Conservation (phyloP, 2,113 vertebrate species). For the Prolemur simus region DNA sequence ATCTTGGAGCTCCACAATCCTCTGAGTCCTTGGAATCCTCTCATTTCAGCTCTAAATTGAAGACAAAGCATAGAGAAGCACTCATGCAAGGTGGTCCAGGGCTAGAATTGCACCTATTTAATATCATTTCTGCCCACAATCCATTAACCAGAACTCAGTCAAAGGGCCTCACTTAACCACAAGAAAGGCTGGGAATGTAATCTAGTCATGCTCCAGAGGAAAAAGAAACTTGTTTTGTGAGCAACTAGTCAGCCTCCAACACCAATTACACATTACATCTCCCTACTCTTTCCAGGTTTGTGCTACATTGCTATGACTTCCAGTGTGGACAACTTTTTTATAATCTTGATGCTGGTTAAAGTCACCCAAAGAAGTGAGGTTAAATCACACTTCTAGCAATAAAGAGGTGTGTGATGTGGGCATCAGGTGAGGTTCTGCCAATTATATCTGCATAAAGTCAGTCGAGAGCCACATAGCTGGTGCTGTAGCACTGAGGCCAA, state of each 20-base stretch:
- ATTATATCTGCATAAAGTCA: neutral
- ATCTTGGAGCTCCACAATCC: neutral
- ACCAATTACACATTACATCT: neutral
- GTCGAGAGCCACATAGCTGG: no score
- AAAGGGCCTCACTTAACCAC: fast-evolving
- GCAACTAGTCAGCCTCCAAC: neutral
- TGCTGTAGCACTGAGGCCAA: neutral
- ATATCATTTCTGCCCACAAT: neutral
- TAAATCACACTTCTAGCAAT: neutral
- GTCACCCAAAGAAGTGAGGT: neutral
- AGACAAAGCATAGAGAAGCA: neutral
- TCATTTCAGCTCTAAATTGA: neutral
- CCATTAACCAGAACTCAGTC: neutral
- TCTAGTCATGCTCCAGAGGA: neutral
- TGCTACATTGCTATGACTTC: neutral
- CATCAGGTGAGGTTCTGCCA: neutral
- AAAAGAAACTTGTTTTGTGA: neutral
- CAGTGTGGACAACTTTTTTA: neutral
- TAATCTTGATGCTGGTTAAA: neutral
- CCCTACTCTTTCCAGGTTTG: neutral
- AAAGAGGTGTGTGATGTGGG: neutral
- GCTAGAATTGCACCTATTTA: neutral
- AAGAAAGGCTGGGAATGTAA: neutral
- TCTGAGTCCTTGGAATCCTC: neutral
- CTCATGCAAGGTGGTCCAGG: neutral